Percentiles rank a stretch among this genome's conserved stretches.
phyloP scores from a whole-genome alignment of 2,888 invertebrate species.

The Penaeus monodon region DNA sequence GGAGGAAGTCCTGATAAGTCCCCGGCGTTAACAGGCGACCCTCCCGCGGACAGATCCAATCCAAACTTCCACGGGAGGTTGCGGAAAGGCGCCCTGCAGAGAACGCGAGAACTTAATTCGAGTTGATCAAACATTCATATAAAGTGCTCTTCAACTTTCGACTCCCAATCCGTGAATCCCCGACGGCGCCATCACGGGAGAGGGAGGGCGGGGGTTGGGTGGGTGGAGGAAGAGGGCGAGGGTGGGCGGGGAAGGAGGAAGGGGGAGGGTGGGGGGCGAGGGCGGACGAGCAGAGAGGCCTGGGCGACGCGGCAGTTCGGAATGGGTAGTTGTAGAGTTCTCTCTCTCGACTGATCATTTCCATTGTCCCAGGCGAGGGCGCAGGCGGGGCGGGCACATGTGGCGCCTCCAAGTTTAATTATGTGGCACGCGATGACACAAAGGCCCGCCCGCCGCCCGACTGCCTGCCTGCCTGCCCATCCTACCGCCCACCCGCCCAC shows the following conservation, averaged over 20 bases:
- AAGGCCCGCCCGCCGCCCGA: slow-evolving; percentile 18
- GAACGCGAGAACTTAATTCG: slow-evolving; percentile 28
- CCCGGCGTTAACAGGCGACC: not conserved
- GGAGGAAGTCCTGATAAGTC: not conserved
- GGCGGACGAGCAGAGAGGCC: not conserved
- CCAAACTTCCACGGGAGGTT: slow-evolving; percentile 28
- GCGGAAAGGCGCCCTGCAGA: too few species aligned
- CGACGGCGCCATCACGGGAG: not conserved
- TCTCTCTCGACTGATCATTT: slow-evolving; percentile 20
- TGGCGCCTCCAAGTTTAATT: slow-evolving; percentile 37
- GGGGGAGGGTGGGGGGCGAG: not conserved
- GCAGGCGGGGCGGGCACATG: slow-evolving; percentile 21
- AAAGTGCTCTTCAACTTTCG: slow-evolving; percentile 6
- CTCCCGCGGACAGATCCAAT: slow-evolving; percentile 30
- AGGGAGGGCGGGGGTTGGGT: not conserved
- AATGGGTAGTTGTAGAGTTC: not conserved
- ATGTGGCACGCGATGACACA: slow-evolving; percentile 37
- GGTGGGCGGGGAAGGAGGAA: not conserved
- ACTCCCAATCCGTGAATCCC: not conserved
- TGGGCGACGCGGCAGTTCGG: not conserved
- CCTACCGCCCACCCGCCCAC: not conserved
- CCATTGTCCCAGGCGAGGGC: slow-evolving; percentile 26
- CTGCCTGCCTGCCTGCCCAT: slow-evolving; percentile 13
- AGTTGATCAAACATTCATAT: slow-evolving; percentile 46
- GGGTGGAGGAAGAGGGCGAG: not conserved